These are phyloP conservation scores for Pseudomyrmex pallidus DNA, from an alignment of 1,140 invertebrate species.

Conservation along the genomic window DNA sequence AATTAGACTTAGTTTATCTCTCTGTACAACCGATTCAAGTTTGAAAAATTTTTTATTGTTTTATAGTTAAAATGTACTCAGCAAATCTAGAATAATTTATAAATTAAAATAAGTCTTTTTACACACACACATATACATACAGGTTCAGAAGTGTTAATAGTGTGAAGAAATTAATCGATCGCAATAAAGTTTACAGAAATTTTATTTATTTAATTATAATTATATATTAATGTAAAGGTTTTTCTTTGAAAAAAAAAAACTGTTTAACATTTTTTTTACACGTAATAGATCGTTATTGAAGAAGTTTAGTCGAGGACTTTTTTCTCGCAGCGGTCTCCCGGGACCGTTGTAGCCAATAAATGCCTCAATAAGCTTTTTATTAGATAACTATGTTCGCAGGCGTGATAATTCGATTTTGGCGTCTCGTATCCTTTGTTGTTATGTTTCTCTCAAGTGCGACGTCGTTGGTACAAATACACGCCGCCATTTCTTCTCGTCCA, in stretches of 20 bases:
- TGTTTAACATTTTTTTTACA: conserved; percentile 41
- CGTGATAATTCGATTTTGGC: conserved; percentile 62
- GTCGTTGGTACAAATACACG: conserved; percentile 31
- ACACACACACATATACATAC: no score
- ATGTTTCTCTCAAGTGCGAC: conserved; percentile 15
- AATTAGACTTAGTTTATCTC: conserved; percentile 44
- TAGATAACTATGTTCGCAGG: conserved; percentile 64
- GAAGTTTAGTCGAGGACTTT: conserved; percentile 46
- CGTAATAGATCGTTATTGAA: not conserved
- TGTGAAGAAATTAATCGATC: not conserved
- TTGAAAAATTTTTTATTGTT: conserved; percentile 8
- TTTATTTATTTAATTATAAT: not conserved
- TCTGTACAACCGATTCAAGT: conserved; percentile 54
- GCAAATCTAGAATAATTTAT: not conserved
- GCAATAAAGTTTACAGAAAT: conserved; percentile 6
- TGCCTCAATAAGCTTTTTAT: conserved; percentile 60
- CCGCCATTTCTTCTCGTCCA: conserved; percentile 3
- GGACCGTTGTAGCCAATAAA: conserved; percentile 59
- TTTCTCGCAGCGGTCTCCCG: conserved; percentile 12
- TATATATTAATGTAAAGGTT: conserved; percentile 32
- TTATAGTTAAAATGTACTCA: conserved; percentile 3
- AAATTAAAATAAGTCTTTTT: conserved; percentile 11
- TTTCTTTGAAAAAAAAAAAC: conserved; percentile 22
- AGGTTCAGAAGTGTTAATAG: not conserved
- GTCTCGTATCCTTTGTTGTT: conserved; percentile 53